Evolutionary conservation across 1,140 invertebrate species (phyloP).

Genomic region (Brachionus asplanchnoidis): DNA sequence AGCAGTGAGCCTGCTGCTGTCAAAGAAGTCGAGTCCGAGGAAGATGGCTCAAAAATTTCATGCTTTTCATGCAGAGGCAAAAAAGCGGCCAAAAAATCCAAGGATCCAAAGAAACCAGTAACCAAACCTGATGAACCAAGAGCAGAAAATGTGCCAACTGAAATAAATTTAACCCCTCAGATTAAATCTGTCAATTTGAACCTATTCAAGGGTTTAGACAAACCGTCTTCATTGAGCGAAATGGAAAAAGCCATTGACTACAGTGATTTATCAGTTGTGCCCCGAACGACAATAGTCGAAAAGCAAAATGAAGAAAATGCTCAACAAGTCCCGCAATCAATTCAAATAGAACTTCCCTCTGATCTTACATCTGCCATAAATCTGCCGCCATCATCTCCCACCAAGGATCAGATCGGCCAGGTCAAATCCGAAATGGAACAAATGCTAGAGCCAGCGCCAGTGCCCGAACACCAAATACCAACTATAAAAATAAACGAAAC

Average conservation of each 20-base stretch:
- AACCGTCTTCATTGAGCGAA: constrained; percentile 25
- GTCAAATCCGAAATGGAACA: constrained; percentile 17
- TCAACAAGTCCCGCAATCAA: not conserved
- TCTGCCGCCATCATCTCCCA: not conserved
- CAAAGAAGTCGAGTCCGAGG: not conserved
- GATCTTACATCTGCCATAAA: not conserved
- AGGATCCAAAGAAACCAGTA: not conserved
- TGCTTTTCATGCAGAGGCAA: constrained; percentile 6
- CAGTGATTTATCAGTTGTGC: not conserved
- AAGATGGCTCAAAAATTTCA: not conserved
- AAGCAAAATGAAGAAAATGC: not conserved
- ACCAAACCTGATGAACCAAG: not conserved
- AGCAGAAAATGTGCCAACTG: not conserved
- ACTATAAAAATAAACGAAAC: not conserved
- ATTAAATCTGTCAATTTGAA: not conserved
- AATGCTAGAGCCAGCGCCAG: not conserved
- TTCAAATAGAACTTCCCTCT: not conserved
- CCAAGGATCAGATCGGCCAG: not conserved
- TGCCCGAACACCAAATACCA: not conserved
- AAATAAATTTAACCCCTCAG: not conserved
- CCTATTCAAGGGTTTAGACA: constrained; percentile 16
- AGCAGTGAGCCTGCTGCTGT: not conserved
- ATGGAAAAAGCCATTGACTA: constrained; percentile 13
- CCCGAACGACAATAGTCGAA: not conserved
- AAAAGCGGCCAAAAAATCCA: constrained; percentile 7